These are phyloP conservation scores for Botia almorhae DNA, from an alignment of 2,797 vertebrate genomes.

Conservation along the genomic window DNA sequence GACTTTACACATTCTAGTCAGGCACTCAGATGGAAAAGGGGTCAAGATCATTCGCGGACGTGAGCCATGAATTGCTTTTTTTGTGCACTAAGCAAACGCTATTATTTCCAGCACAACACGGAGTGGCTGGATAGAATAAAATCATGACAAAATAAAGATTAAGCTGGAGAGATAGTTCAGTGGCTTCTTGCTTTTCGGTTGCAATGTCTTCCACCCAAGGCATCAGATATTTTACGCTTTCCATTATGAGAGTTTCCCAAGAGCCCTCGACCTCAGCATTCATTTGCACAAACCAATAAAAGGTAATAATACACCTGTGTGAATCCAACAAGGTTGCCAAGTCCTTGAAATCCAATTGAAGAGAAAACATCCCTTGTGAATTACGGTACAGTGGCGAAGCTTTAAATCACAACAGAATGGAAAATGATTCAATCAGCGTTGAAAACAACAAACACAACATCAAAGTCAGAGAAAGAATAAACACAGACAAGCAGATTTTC, in stretches of 20 bases:
- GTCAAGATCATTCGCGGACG: slow-evolving; percentile 22
- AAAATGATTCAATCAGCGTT: slow-evolving; percentile 78
- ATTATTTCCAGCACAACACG: slow-evolving; percentile 18
- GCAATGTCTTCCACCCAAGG: slow-evolving; percentile 61
- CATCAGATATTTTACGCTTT: slow-evolving; percentile 68
- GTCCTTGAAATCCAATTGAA: slow-evolving; percentile 77
- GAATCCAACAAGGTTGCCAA: slow-evolving; percentile 77
- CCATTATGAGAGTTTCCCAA: slow-evolving; percentile 62
- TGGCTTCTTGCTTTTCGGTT: slow-evolving; percentile 29
- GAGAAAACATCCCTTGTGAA: slow-evolving; percentile 65
- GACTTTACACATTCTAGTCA: background rate
- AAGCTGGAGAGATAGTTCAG: slow-evolving; percentile 45
- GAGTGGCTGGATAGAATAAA: slow-evolving; percentile 18
- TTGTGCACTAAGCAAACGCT: slow-evolving; percentile 23
- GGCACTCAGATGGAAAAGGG: slow-evolving; percentile 21
- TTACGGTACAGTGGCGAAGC: slow-evolving; percentile 75
- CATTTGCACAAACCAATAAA: slow-evolving; percentile 76
- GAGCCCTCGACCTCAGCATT: slow-evolving; percentile 70
- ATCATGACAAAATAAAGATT: slow-evolving; percentile 24
- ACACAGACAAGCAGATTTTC: background rate
- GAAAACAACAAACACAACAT: slow-evolving; percentile 72
- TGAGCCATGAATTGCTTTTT: slow-evolving; percentile 34
- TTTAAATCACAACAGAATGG: slow-evolving; percentile 73
- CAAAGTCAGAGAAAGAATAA: slow-evolving; percentile 63
- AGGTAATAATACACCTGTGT: slow-evolving; percentile 74